These are phyloP conservation scores for Oreocharis arfaki DNA, from an alignment of 2,113 vertebrate genomes.

Conservation along the genomic window DNA sequence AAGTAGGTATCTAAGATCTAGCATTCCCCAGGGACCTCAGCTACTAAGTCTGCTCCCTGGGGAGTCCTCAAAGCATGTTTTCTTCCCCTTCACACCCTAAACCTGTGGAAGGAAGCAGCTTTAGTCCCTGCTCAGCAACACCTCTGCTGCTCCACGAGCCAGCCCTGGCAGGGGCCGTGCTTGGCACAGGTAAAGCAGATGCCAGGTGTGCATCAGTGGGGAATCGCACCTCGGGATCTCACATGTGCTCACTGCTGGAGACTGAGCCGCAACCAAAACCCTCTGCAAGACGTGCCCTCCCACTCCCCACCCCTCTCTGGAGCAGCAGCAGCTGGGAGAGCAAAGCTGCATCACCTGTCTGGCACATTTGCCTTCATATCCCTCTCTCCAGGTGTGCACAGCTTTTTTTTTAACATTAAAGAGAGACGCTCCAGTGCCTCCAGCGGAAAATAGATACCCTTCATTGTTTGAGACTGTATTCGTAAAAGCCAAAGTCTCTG, in stretches of 20 bases:
- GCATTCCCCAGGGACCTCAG: neutral
- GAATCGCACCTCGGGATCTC: neutral
- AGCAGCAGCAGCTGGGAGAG: neutral
- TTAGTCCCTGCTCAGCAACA: neutral
- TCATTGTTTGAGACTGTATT: neutral
- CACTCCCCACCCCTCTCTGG: neutral
- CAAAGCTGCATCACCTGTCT: neutral
- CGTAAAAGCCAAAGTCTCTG: neutral
- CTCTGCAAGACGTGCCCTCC: neutral
- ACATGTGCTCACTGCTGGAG: accelerated
- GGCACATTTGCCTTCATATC: neutral
- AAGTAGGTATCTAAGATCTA: neutral
- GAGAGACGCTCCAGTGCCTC: accelerated
- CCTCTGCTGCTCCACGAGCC: neutral
- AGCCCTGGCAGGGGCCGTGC: neutral
- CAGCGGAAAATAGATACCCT: neutral
- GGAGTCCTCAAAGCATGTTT: neutral
- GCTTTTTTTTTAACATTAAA: neutral
- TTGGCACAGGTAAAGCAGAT: neutral
- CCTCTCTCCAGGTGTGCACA: neutral
- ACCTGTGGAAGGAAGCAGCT: accelerated
- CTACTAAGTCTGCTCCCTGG: neutral
- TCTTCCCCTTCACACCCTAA: neutral
- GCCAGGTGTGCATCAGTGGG: neutral
- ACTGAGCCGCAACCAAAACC: neutral